A percentile compares a stretch with the other conserved stretches of the same genome.
These are phyloP conservation scores for Aleiodes leptofemur DNA, from an alignment of 2,888 invertebrate species.

Conservation along the genomic window DNA sequence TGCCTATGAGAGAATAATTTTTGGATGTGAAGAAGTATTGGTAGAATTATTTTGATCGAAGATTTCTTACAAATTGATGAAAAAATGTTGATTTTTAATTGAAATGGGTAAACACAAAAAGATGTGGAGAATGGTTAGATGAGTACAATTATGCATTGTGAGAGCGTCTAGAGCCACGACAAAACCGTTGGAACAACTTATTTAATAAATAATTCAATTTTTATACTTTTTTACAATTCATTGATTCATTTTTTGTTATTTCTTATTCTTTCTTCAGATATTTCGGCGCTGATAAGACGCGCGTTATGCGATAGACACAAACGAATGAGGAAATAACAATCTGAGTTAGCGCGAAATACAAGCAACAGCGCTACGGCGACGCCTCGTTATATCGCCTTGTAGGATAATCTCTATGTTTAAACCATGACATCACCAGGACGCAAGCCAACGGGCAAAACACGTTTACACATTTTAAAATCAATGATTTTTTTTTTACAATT, in stretches of 20 bases:
- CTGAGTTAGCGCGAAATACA: not conserved
- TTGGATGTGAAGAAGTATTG: not conserved
- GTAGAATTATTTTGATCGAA: no score
- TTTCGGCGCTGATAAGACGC: not conserved
- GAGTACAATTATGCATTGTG: conserved; percentile 14
- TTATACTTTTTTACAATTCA: not conserved
- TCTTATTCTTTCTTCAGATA: no score
- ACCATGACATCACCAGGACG: conserved; percentile 69
- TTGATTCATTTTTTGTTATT: not conserved
- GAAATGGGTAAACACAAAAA: no score
- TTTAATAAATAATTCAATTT: not conserved
- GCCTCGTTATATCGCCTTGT: conserved; percentile 50
- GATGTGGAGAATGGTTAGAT: no score
- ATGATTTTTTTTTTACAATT: not conserved
- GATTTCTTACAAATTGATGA: no score
- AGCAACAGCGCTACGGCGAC: conserved; percentile 32
- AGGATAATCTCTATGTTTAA: conserved; percentile 68
- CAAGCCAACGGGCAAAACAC: conserved; percentile 59
- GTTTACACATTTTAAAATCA: conserved; percentile 43
- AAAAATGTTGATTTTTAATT: no score
- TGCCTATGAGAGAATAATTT: not conserved
- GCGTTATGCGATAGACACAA: not conserved
- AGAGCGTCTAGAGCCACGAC: not conserved
- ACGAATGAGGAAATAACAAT: conserved; percentile 13
- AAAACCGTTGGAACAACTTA: not conserved